Percentiles rank a stretch among this genome's conserved stretches.
phyloP scores from a whole-genome alignment of 2,797 vertebrate genomes.

The Amniataba percoides region DNA sequence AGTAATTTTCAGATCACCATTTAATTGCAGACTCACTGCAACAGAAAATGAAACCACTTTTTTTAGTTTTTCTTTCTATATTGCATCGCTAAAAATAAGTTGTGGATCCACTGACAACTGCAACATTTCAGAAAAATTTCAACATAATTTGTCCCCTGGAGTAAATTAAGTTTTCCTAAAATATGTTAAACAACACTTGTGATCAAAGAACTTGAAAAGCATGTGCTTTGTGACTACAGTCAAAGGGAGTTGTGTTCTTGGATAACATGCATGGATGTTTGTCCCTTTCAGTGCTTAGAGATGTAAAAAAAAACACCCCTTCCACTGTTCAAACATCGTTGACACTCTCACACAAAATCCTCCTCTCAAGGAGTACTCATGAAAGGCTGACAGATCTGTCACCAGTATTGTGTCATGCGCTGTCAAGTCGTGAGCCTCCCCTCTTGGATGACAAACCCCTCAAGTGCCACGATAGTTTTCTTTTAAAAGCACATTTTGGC shows the following conservation, averaged over 20 bases:
- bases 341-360: slow-evolving; percentile 8
- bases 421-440: slow-evolving; percentile 27
- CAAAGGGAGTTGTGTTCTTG: background rate
- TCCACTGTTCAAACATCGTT: slow-evolving; percentile 22
- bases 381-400: slow-evolving; percentile 47
- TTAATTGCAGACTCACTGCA: background rate
- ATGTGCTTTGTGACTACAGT: background rate
- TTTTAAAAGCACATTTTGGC: slow-evolving; percentile 27
- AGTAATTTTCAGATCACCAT: background rate
- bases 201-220: background rate
- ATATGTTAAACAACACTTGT: background rate
- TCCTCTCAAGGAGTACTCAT: slow-evolving; percentile 27
- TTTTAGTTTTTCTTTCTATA: background rate
- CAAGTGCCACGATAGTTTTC: slow-evolving; percentile 12
- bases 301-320: background rate
- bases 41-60: background rate
- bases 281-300: background rate
- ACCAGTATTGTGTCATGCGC: slow-evolving; percentile 10
- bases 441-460: slow-evolving; percentile 27
- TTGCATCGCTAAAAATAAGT: background rate
- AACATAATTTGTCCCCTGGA: background rate
- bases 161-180: background rate
- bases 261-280: background rate
- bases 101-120: background rate
- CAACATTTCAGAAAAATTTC: background rate